These are phyloP conservation scores for Petrophora chlorosata DNA, from an alignment of 2,888 invertebrate genomes.

Conservation along the genomic window DNA sequence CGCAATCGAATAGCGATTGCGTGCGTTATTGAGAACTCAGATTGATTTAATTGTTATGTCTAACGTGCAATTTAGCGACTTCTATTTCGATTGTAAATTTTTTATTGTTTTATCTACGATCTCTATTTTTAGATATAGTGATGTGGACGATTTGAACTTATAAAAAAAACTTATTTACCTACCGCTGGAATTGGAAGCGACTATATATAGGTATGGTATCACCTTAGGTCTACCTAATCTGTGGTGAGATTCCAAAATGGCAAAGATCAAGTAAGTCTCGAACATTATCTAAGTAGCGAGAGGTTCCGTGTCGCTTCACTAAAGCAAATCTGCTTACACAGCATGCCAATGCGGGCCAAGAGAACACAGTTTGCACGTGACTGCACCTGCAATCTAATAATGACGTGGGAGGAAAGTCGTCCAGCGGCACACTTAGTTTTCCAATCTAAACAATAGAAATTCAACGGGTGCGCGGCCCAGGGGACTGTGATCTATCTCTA, in stretches of 20 bases:
- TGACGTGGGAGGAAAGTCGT: slow-evolving; percentile 76
- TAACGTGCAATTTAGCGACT: neutral
- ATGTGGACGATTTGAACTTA: too few species aligned
- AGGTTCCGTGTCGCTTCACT: neutral
- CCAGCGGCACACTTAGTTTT: slow-evolving; percentile 78
- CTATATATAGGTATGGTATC: too few species aligned
- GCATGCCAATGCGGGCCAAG: neutral
- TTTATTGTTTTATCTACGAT: too few species aligned
- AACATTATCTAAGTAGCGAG: neutral
- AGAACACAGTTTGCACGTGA: slow-evolving; percentile 12
- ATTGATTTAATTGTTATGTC: slow-evolving; percentile 47
- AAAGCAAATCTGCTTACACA: neutral
- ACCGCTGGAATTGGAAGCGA: too few species aligned
- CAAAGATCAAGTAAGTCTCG: neutral
- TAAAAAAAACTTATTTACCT: too few species aligned
- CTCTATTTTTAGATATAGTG: too few species aligned
- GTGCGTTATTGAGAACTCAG: slow-evolving; percentile 46
- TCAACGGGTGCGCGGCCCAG: slow-evolving; percentile 79
- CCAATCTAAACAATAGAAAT: slow-evolving; percentile 84
- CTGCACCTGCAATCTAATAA: slow-evolving; percentile 68
- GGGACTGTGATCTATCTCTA: slow-evolving; percentile 81
- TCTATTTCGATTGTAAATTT: too few species aligned
- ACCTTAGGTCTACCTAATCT: too few species aligned
- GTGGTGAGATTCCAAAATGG: too few species aligned
- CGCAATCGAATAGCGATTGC: slow-evolving; percentile 45